These are phyloP conservation scores for Synanthedon myopaeformis DNA, from an alignment of 2,888 invertebrate species.

Conservation along the genomic window DNA sequence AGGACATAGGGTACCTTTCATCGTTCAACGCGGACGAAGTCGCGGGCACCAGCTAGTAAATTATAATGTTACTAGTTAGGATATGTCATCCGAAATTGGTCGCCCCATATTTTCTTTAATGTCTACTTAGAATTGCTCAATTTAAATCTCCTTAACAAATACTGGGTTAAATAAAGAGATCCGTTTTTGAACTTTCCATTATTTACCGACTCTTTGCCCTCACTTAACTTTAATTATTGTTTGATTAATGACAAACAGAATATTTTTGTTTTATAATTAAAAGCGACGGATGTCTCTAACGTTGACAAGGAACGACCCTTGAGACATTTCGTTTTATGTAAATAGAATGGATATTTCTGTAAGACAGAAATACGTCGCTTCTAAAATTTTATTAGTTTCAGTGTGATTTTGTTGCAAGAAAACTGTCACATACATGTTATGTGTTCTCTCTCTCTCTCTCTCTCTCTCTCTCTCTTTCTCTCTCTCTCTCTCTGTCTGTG, in stretches of 20 bases:
- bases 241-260: conserved; percentile 9
- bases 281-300: conserved; percentile 2
- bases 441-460: no score
- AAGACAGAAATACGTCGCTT: neutral
- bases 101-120: no score
- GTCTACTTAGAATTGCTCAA: neutral
- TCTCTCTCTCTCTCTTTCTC: no score
- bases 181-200: neutral
- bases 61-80: no score
- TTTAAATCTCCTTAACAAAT: neutral
- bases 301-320: neutral
- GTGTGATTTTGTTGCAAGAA: no score
- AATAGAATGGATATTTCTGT: neutral
- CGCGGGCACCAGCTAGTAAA: no score
- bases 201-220: neutral
- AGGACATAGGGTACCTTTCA: no score
- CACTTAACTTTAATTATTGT: conserved; percentile 5
- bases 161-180: neutral
- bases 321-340: conserved; percentile 1
- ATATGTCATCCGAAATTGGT: no score
- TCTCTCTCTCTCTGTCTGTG: no score
- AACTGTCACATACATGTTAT: no score
- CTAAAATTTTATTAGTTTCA: neutral
- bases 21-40: no score
- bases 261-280: conserved; percentile 5